These are phyloP conservation scores for Lytechinus pictus DNA, from an alignment of 35 echinoderm and acorn worm species.

Conservation along the genomic window DNA sequence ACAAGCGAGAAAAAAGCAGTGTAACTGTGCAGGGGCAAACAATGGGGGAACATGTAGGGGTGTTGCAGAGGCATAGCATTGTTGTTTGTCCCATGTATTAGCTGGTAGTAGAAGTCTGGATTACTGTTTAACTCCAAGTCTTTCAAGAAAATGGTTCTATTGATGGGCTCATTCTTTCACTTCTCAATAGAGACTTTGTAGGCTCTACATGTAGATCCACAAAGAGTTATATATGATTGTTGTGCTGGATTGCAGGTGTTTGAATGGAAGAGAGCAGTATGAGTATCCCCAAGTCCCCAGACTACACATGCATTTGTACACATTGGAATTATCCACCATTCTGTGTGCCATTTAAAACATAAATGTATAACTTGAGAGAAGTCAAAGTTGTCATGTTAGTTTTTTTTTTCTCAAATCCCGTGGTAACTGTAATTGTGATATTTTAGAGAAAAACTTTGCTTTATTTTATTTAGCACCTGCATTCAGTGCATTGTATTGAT, in stretches of 20 bases:
- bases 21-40: conserved; percentile 29
- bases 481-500: background rate
- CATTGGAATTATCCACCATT: no score
- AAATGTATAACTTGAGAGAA: background rate
- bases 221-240: conserved; percentile 19
- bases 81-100: conserved; percentile 8
- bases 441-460: background rate
- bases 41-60: conserved; percentile 38
- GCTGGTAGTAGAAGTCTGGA: conserved; percentile 6
- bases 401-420: no score
- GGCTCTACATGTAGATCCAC: background rate
- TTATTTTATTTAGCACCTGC: no score
- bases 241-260: background rate
- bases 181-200: conserved; percentile 25
- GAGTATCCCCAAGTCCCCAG: no score
- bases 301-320: no score
- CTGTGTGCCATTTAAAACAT: background rate
- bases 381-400: background rate
- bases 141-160: conserved; percentile 39
- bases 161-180: background rate
- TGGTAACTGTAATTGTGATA: background rate
- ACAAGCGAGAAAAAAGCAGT: conserved; percentile 25
- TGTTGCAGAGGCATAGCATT: conserved; percentile 11
- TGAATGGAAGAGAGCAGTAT: background rate
- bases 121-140: background rate